phyloP scores from a whole-genome alignment of 1,140 invertebrate genomes.

The Babylonia areolata region DNA sequence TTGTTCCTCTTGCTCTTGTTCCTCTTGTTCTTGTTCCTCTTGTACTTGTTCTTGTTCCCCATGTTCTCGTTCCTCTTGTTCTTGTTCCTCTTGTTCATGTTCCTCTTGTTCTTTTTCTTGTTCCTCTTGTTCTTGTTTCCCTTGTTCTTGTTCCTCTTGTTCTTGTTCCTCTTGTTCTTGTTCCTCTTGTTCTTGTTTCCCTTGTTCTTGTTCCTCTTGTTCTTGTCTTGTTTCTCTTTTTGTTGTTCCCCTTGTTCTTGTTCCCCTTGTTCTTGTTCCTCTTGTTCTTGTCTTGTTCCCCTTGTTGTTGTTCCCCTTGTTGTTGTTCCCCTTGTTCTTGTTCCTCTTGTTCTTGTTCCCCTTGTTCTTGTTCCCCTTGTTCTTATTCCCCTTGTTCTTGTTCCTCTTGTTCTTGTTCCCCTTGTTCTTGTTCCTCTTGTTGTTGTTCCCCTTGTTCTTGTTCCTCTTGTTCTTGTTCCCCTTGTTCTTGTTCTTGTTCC shows the following conservation, averaged over 20 bases:
- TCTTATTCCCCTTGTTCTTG: not conserved
- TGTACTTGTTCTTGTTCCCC: no score
- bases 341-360: not conserved
- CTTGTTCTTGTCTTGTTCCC: not conserved
- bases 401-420: not conserved
- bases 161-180: no score
- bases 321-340: not conserved
- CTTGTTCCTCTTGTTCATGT: no score
- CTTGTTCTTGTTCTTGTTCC: not conserved
- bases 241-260: not conserved
- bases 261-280: not conserved
- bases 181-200: no score
- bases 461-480: not conserved
- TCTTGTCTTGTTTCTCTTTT: not conserved
- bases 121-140: no score
- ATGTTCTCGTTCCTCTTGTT: no score
- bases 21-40: no score
- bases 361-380: not conserved
- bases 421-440: not conserved
- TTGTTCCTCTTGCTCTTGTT: no score
- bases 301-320: not conserved
- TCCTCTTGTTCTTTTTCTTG: no score
- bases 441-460: not conserved
- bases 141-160: no score
- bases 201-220: not conserved